These are phyloP conservation scores for Panorpa germanica DNA, from an alignment of 2,888 invertebrate genomes.

Conservation along the genomic window DNA sequence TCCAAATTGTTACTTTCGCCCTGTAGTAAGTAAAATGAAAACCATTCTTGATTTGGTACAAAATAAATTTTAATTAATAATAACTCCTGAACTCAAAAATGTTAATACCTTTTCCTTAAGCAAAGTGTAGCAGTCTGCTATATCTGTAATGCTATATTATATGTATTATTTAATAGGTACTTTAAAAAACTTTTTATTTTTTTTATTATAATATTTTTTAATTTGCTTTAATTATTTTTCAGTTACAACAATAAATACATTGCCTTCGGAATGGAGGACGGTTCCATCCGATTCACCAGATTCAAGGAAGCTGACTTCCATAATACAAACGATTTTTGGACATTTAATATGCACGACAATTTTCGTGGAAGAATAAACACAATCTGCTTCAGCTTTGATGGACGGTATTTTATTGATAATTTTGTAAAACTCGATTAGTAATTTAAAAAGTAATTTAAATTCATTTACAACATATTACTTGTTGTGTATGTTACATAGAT, in stretches of 20 bases:
- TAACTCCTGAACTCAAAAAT: no score
- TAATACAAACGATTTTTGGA: constrained; percentile 43
- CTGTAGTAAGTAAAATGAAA: constrained; percentile 25
- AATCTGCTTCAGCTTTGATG: constrained; percentile 41
- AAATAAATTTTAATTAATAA: not conserved
- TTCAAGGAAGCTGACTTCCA: constrained; percentile 26
- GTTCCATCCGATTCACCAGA: constrained; percentile 34
- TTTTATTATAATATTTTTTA: constrained; percentile 4
- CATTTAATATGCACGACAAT: constrained; percentile 56
- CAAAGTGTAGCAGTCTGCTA: no score
- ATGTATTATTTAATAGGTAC: no score
- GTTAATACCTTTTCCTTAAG: no score
- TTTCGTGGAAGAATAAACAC: constrained; percentile 44
- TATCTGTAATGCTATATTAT: no score
- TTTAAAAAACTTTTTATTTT: constrained; percentile 3
- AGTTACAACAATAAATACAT: constrained; percentile 30
- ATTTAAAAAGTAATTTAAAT: no score
- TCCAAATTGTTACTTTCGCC: constrained; percentile 32
- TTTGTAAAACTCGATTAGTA: no score
- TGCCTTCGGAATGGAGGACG: constrained; percentile 39
- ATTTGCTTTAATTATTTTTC: constrained; percentile 12
- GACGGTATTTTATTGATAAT: constrained; percentile 27
- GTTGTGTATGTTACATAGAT: no score
- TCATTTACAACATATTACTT: no score
- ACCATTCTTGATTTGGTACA: constrained; percentile 2